phyloP scores from a whole-genome alignment of 2,888 invertebrate genomes.

The Sesia bembeciformis region DNA sequence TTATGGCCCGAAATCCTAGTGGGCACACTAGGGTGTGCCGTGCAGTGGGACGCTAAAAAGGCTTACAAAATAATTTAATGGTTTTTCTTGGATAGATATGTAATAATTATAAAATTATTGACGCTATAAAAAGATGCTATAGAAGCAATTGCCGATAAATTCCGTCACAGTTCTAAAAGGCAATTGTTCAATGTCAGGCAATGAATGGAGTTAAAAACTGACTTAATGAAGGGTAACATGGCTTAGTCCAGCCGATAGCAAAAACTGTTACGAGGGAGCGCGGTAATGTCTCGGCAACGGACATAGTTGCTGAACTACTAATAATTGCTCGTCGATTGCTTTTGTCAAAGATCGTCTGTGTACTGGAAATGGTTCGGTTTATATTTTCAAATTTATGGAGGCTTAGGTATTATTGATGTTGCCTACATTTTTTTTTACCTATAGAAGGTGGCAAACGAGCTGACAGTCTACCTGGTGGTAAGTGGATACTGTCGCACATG shows the following conservation, averaged over 20 bases:
- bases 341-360: slow-evolving; percentile 7
- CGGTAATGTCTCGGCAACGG: slow-evolving; percentile 29
- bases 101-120: not conserved
- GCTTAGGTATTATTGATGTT: too few relatives aligned
- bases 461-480: too few relatives aligned
- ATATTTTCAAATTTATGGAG: too few relatives aligned
- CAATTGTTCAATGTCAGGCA: slow-evolving; percentile 18
- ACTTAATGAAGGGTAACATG: slow-evolving; percentile 40
- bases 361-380: not conserved
- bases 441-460: too few relatives aligned
- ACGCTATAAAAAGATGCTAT: slow-evolving; percentile 1
- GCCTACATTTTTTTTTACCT: too few relatives aligned
- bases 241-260: slow-evolving; percentile 36
- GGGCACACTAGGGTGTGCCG: too few relatives aligned
- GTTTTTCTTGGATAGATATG: too few relatives aligned
- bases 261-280: slow-evolving; percentile 32
- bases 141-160: slow-evolving; percentile 8
- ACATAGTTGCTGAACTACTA: slow-evolving; percentile 24
- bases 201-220: slow-evolving; percentile 15
- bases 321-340: slow-evolving; percentile 36
- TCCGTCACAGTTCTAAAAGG: slow-evolving; percentile 9
- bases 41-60: too few relatives aligned
- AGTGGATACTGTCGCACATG: too few relatives aligned
- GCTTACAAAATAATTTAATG: too few relatives aligned
- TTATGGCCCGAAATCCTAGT: too few relatives aligned